These are phyloP conservation scores for Ypsolopha scabrella DNA, from an alignment of 2,888 invertebrate genomes.

Conservation along the genomic window DNA sequence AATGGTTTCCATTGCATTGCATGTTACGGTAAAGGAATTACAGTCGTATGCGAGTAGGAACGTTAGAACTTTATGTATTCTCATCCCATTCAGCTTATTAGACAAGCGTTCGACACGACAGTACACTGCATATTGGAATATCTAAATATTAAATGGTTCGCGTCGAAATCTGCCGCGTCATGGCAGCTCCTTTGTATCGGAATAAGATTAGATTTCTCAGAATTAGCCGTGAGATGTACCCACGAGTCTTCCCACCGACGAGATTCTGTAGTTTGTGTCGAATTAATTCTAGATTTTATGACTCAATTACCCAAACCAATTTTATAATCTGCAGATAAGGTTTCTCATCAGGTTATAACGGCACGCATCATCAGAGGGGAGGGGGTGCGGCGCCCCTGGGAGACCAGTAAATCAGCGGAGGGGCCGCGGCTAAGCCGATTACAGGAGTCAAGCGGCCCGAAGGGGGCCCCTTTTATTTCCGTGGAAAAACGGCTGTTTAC, in stretches of 20 bases:
- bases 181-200: constrained; percentile 59
- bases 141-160: constrained; percentile 66
- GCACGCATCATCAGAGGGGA: constrained; percentile 44
- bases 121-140: constrained; percentile 52
- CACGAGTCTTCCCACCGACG: constrained; percentile 2
- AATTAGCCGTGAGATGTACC: constrained; percentile 35
- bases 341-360: constrained; percentile 61
- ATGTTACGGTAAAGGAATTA: no score
- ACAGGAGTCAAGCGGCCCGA: constrained; percentile 55
- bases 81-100: no score
- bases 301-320: constrained; percentile 65
- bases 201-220: constrained; percentile 54
- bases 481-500: constrained; percentile 65
- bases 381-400: constrained; percentile 18
- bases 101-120: constrained; percentile 20
- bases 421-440: constrained; percentile 59
- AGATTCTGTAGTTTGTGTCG: constrained; percentile 2
- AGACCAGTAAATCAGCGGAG: constrained; percentile 31
- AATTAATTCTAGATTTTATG: constrained; percentile 32
- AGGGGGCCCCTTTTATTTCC: constrained; percentile 47
- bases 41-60: no score
- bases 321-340: constrained; percentile 64
- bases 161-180: constrained; percentile 57
- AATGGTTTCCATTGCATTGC: no score
- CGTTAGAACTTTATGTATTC: no score